Evolutionary conservation across 1,140 invertebrate genomes (phyloP), one percentile per base, ranked within the genome.

Genomic region (Megalonaias nervosa): DNA sequence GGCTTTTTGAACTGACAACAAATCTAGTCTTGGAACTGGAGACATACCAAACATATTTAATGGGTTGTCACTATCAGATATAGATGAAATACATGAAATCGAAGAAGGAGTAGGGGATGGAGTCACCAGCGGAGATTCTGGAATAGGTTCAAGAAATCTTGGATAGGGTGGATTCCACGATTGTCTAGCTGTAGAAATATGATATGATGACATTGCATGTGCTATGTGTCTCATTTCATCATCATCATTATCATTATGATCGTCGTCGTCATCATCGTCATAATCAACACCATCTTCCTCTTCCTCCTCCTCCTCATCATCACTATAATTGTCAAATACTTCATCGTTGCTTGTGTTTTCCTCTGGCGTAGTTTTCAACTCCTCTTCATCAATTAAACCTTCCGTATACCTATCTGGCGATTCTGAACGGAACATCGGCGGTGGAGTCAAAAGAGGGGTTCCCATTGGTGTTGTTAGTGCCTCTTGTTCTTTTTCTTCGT

Each of bases 21-120:
- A 60, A 15, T 61, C 70, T 57, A 56, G 59, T 23, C 12, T 71
- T 16, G 70, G 64, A 16, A 23, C 68, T 15, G 75, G 75, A 26
- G 75, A 77, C 69, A 77, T 72, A 60, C 75, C 57, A 66, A 77
- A 77, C 56, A 67, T 56, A 31, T 66, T 59, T 11, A 77, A 77
- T 14, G 69, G 75, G 55, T 77, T 55, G 73, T 19, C 70, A 77
- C 19, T 67, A 2, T 31, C 70, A 64, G 55, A 68, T 77, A 23
- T 71, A 71, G 12, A 62, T 58, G 75, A 77, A 66, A 66, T 55
- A 4, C 62, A 62, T n/a, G 73, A 75, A 58, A 75, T 58, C 56
- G 58, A 59, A 13, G 75, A 77, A 14, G 70, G 75, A 13, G 75
- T 66, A 0, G 75, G 75, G 17, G 75, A 72, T 12, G 75, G 70